These are phyloP conservation scores for Takifugu rubripes DNA, from an alignment of 2,797 vertebrate species.

Conservation along the genomic window DNA sequence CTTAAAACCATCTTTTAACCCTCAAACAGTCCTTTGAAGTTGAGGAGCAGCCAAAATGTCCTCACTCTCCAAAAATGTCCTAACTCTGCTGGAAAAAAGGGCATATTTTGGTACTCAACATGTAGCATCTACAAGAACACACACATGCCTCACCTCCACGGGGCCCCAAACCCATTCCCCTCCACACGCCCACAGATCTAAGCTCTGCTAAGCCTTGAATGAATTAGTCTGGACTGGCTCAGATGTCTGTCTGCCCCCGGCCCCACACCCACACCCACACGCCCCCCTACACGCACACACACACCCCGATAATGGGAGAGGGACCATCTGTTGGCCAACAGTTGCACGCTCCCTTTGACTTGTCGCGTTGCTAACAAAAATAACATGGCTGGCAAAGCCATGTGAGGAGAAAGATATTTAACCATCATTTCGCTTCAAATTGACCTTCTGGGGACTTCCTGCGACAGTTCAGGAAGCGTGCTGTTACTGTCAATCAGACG, in stretches of 20 bases:
- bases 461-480: not conserved
- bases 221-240: slow-evolving; percentile 63
- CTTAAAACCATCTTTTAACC: no score
- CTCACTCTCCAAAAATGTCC: no score
- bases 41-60: not conserved
- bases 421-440: not conserved
- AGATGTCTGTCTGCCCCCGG: slow-evolving; percentile 60
- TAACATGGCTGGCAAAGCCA: slow-evolving; percentile 15
- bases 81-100: not conserved
- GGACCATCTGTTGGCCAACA: slow-evolving; percentile 65
- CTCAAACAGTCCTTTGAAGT: no score
- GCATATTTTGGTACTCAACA: no score
- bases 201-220: slow-evolving; percentile 64
- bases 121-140: slow-evolving; percentile 1
- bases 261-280: no score
- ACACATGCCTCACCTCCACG: slow-evolving; percentile 4
- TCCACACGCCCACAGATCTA: slow-evolving; percentile 40
- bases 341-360: slow-evolving; percentile 27
- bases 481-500: not conserved
- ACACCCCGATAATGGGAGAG: slow-evolving; percentile 48
- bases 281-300: no score
- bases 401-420: not conserved
- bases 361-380: slow-evolving; percentile 49
- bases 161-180: slow-evolving; percentile 30
- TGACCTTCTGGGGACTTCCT: not conserved